phyloP scores from a whole-genome alignment of 2,888 invertebrate genomes.

The Drosophila kuntzei region DNA sequence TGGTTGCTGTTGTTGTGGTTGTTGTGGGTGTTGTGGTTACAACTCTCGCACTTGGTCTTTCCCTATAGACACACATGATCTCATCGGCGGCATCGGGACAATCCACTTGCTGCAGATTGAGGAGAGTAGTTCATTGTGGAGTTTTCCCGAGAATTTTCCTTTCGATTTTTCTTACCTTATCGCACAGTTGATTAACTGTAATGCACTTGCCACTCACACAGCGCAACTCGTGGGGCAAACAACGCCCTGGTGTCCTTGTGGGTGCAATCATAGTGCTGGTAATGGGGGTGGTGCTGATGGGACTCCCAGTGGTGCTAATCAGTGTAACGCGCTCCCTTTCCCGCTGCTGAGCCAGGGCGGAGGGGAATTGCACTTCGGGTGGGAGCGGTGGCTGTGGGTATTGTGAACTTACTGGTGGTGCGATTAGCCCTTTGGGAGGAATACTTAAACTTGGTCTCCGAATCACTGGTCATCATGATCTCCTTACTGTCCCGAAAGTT shows the following conservation, averaged over 20 bases:
- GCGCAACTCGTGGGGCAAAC: conserved; percentile 87
- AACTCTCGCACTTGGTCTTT: conserved; percentile 65
- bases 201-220: conserved; percentile 89
- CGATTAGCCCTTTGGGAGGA: conserved; percentile 77
- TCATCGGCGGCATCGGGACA: conserved; percentile 89
- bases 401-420: conserved; percentile 60
- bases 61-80: conserved; percentile 88
- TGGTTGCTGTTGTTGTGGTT: conserved; percentile 30
- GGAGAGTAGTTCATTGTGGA: neutral
- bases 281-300: conserved; percentile 8
- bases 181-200: conserved; percentile 88
- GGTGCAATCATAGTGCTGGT: conserved; percentile 29
- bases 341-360: conserved; percentile 59
- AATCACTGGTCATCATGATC: conserved; percentile 88
- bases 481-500: conserved; percentile 88
- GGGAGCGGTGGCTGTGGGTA: conserved; percentile 70
- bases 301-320: conserved; percentile 2
- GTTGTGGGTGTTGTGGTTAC: conserved; percentile 19
- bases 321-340: conserved; percentile 50
- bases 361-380: conserved; percentile 67
- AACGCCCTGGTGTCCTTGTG: conserved; percentile 47
- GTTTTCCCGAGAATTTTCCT: neutral
- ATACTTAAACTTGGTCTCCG: conserved; percentile 85
- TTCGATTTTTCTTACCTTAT: conserved; percentile 82
- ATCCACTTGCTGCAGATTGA: conserved; percentile 84